Evolutionary conservation across 2,888 invertebrate species (phyloP).

Genomic region (Odontocerum albicorne): DNA sequence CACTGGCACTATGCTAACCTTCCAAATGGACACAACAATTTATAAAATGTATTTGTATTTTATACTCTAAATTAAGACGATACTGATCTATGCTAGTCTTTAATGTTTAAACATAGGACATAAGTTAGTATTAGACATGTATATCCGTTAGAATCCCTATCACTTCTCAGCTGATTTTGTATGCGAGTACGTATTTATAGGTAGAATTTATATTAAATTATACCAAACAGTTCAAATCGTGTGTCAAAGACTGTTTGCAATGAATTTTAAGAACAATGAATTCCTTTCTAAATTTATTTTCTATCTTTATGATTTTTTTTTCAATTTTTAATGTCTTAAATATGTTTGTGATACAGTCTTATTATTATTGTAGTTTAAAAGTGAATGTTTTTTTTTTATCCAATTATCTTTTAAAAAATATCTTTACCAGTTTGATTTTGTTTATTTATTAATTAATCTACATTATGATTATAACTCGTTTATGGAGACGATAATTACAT

Average conservation of each 20-base stretch:
- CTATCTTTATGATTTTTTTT: neutral
- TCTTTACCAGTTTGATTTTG: slow-evolving; percentile 7
- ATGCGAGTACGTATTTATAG: slow-evolving; percentile 17
- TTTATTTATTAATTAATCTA: slow-evolving; percentile 13
- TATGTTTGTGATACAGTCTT: too few species aligned
- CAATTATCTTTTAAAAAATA: too few species aligned
- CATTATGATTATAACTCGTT: neutral
- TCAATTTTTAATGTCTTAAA: too few species aligned
- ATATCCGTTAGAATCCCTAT: neutral
- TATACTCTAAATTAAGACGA: slow-evolving; percentile 46
- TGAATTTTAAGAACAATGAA: neutral
- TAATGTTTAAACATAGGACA: slow-evolving; percentile 24
- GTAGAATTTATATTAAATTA: slow-evolving; percentile 23
- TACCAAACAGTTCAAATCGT: slow-evolving; percentile 20
- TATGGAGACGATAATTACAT: slow-evolving; percentile 14
- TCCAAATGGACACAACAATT: slow-evolving; percentile 11
- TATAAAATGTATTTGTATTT: slow-evolving; percentile 36
- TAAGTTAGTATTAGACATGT: slow-evolving; percentile 21
- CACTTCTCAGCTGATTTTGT: slow-evolving; percentile 19
- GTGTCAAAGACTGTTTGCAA: slow-evolving; percentile 19
- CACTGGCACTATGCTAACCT: slow-evolving; percentile 8
- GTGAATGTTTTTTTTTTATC: too few species aligned
- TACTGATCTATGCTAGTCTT: slow-evolving; percentile 59
- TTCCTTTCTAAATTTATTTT: neutral
- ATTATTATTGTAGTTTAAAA: too few species aligned